A percentile compares a stretch with the other conserved stretches of the same genome.
These are phyloP conservation scores for Monochamus saltuarius DNA, from an alignment of 1,140 invertebrate species.

Conservation along the genomic window DNA sequence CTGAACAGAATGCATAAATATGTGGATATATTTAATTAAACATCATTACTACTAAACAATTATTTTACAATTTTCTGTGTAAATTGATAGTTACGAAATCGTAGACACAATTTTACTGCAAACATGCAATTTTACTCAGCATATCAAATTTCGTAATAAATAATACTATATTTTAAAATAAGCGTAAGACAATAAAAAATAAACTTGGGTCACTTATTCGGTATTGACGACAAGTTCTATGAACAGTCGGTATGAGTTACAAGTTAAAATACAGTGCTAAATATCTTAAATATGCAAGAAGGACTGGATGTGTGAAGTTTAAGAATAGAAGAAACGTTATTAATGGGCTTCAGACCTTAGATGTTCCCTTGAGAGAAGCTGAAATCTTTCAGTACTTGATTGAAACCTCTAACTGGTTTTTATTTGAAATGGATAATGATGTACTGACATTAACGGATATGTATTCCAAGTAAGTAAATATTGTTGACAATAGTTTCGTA, in stretches of 20 bases:
- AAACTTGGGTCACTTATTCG: too few species aligned
- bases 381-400: conserved; percentile 38
- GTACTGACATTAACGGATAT: conserved; percentile 30
- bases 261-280: conserved; percentile 27
- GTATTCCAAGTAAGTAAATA: conserved; percentile 31
- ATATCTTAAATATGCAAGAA: conserved; percentile 30
- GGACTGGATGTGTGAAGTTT: conserved; percentile 34
- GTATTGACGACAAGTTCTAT: too few species aligned
- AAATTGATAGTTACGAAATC: too few species aligned
- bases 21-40: too few species aligned
- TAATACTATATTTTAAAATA: too few species aligned
- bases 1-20: too few species aligned
- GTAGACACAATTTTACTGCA: too few species aligned
- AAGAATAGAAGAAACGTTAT: conserved; percentile 11
- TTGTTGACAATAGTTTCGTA: neutral
- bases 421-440: conserved; percentile 37
- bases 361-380: conserved; percentile 29
- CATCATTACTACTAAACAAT: too few species aligned
- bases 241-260: conserved; percentile 4
- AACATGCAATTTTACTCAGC: too few species aligned
- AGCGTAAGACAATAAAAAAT: too few species aligned
- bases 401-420: conserved; percentile 44
- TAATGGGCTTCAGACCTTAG: conserved; percentile 26
- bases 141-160: too few species aligned
- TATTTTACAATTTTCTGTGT: too few species aligned